These are phyloP conservation scores for Chloebia gouldiae DNA, from an alignment of 2,113 vertebrate genomes.

Conservation along the genomic window DNA sequence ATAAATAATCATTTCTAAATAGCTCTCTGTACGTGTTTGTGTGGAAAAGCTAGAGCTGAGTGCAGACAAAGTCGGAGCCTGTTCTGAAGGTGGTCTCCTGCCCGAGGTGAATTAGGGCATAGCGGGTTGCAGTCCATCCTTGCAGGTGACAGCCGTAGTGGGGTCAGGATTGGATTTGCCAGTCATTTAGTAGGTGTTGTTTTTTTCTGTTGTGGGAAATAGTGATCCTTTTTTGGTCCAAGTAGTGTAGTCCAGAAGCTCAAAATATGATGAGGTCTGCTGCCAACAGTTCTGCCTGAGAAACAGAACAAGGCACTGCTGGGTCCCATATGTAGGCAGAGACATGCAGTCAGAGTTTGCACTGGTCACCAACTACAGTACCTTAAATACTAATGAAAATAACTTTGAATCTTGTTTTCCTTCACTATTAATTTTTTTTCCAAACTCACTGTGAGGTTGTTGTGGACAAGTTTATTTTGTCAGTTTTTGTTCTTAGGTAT, in stretches of 20 bases:
- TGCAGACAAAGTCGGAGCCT: background rate
- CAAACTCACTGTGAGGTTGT: background rate
- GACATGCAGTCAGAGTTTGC: background rate
- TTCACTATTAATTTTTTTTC: background rate
- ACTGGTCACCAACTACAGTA: background rate
- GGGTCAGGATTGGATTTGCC: background rate
- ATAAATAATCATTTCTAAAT: background rate
- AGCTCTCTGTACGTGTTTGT: background rate
- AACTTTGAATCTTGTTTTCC: accelerated
- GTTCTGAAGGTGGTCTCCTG: background rate
- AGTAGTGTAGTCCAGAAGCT: background rate
- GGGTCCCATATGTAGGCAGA: background rate
- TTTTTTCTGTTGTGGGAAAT: background rate
- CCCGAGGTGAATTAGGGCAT: background rate
- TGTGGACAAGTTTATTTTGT: background rate
- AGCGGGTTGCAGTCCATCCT: background rate
- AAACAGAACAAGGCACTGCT: background rate
- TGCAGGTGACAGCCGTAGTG: background rate
- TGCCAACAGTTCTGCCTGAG: background rate
- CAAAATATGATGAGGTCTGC: background rate
- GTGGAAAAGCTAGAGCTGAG: background rate
- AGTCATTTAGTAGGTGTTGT: background rate
- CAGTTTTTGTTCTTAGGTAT: background rate
- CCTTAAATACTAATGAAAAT: background rate
- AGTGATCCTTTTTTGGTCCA: background rate